phyloP scores from a whole-genome alignment of 2,113 vertebrate genomes.

The Hucho hucho region DNA sequence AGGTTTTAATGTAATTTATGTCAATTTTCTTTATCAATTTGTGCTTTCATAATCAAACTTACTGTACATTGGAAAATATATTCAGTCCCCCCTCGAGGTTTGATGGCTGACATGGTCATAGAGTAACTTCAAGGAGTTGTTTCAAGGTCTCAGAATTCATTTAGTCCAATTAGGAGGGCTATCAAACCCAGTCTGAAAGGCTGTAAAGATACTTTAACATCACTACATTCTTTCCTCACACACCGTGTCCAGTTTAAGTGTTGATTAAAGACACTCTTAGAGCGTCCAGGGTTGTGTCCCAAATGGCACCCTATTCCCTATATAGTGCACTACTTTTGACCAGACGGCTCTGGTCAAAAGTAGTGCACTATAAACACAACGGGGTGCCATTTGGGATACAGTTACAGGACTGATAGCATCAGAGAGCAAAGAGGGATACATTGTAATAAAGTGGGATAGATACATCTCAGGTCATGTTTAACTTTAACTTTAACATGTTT shows the following conservation, averaged over 20 bases:
- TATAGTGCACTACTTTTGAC: too few relatives aligned
- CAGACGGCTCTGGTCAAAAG: too few relatives aligned
- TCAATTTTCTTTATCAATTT: too few relatives aligned
- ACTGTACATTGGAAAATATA: too few relatives aligned
- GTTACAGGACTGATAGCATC: background rate
- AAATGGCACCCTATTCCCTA: too few relatives aligned
- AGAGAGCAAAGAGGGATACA: constrained; percentile 28
- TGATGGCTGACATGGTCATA: background rate
- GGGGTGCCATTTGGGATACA: too few relatives aligned
- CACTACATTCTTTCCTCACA: background rate
- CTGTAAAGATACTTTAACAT: background rate
- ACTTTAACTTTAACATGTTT: constrained; percentile 15
- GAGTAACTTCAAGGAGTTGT: constrained; percentile 3
- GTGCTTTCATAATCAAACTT: too few relatives aligned
- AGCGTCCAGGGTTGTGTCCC: background rate
- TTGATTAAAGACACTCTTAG: constrained; percentile 30
- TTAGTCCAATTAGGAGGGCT: constrained; percentile 21
- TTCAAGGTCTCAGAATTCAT: constrained; percentile 14
- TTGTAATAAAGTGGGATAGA: constrained; percentile 13
- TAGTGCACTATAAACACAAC: too few relatives aligned
- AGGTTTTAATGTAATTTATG: too few relatives aligned
- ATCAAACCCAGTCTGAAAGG: constrained; percentile 8
- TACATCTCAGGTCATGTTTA: constrained; percentile 30
- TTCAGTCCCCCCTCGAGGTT: too few relatives aligned
- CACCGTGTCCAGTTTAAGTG: constrained; percentile 5